phyloP scores from a whole-genome alignment of 2,888 invertebrate species.

The Drosophila mayaguana region DNA sequence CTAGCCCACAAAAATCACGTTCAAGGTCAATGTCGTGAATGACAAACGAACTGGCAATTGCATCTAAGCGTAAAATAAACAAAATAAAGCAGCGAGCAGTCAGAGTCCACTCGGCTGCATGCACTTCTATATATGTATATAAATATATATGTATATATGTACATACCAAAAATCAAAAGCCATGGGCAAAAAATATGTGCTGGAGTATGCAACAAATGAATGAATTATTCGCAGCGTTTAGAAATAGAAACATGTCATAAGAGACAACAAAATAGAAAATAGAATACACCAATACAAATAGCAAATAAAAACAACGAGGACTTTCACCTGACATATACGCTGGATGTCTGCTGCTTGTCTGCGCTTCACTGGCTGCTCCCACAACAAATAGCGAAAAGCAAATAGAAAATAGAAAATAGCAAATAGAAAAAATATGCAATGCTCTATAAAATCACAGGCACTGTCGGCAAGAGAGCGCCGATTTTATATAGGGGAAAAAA shows the following conservation, averaged over 20 bases:
- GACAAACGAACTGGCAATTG: conserved; percentile 39
- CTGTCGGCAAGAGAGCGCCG: conserved; percentile 25
- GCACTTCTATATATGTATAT: conserved; percentile 7
- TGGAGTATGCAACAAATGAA: conserved; percentile 57
- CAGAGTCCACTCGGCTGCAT: conserved; percentile 13
- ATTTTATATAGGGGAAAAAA: conserved; percentile 63
- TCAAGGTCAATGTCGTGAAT: conserved; percentile 69
- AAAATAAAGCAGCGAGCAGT: conserved; percentile 14
- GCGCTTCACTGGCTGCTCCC: conserved; percentile 66
- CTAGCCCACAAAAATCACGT: conserved; percentile 51
- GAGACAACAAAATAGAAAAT: conserved; percentile 12
- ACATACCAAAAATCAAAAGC: conserved; percentile 46
- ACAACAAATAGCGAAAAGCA: conserved; percentile 29
- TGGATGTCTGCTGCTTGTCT: conserved; percentile 75
- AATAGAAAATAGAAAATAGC: conserved; percentile 18
- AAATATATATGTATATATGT: neutral
- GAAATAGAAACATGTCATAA: conserved; percentile 49
- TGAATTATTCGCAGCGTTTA: conserved; percentile 72
- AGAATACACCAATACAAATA: conserved; percentile 47
- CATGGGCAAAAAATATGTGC: conserved; percentile 35
- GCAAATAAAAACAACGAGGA: conserved; percentile 57
- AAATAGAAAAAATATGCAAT: conserved; percentile 16
- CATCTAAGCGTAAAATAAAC: conserved; percentile 61
- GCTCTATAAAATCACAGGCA: conserved; percentile 47
- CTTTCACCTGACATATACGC: conserved; percentile 75